phyloP scores from a whole-genome alignment of 2,113 vertebrate genomes.

The Sphaerodactylus townsendi region DNA sequence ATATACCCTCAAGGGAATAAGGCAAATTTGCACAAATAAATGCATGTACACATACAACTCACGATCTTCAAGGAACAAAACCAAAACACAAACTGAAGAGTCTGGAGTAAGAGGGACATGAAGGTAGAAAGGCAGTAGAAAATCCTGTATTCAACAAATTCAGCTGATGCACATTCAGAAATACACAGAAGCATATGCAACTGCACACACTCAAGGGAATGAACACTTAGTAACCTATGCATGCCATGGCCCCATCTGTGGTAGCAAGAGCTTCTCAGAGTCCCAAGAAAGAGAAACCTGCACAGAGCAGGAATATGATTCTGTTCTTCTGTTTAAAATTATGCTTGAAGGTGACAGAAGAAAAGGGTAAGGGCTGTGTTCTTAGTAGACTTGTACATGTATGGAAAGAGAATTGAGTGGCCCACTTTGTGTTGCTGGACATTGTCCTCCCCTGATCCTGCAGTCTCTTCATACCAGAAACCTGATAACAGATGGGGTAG shows the following conservation, averaged over 20 bases:
- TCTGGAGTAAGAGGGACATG: too few species aligned
- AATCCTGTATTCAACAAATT: too few species aligned
- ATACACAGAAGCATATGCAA: too few species aligned
- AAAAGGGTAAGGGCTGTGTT: neutral
- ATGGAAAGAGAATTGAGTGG: neutral
- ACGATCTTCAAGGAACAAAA: too few species aligned
- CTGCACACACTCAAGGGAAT: too few species aligned
- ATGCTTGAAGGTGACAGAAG: too few species aligned
- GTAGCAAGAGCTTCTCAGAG: neutral
- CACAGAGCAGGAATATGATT: neutral
- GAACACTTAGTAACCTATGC: too few species aligned
- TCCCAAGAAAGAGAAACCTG: neutral
- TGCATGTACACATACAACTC: neutral
- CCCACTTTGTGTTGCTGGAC: neutral
- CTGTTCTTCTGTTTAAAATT: too few species aligned
- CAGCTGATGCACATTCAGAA: too few species aligned
- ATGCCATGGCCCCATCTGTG: neutral
- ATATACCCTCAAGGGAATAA: neutral
- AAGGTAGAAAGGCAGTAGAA: too few species aligned
- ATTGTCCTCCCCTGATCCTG: neutral
- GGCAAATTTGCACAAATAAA: neutral
- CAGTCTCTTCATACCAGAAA: neutral
- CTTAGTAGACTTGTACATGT: neutral
- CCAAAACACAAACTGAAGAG: too few species aligned
- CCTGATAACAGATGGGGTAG: neutral